Base-by-base conservation (phyloP, 2,888 invertebrate genomes). In the Philereme vetulata region DNA sequence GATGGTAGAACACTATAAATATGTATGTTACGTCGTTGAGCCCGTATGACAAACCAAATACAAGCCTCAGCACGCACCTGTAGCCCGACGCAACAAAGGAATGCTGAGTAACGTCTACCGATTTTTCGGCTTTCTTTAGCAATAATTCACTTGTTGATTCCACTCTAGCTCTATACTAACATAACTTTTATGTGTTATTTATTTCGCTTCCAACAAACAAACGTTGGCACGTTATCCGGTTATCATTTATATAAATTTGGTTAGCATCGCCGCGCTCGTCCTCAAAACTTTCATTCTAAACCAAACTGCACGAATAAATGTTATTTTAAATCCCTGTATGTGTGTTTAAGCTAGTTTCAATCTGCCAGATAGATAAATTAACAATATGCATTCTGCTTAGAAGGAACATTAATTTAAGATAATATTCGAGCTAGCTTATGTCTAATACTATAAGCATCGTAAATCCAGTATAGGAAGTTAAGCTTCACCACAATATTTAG, bases 71-170 rank as follows among this genome's bases (percentile, higher is more conserved):
- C 66, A 71, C 80, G 77, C 86, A 89, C 87, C 88, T 87, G 88
- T 86, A 82, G 82, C 80, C 79, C 73, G 66, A 67, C 74, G 75
- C 80, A 83, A 86, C 85, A 87, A 88, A 84, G 71, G 79, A 85
- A 77, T 78, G 82, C 83, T 83, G 84, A 85, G 82, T 86, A 84
- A 85, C 78, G 83, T 80, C 78, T 82, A 79, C 79, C 82, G 81
- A 87, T 85, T 85, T 86, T 87, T 86, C 80, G 81, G 73, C 82
- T 81, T 21, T 21, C 21, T 21, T 21, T 85, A 85, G 83, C 85
- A 86, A 87, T 86, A 86, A 85, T 85, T 85, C 87, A 88, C 88
- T 87, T 88, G 88, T 88, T 88, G 88, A 88, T 83, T 85, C 82
- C 74, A 66, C 75, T 76, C 78, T 76, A 54, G 51, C 74, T 74